Percentiles rank a stretch among this genome's conserved stretches.
Evolutionary conservation across 1,140 invertebrate genomes (phyloP).

Genomic region (Zaprionus inermis): DNA sequence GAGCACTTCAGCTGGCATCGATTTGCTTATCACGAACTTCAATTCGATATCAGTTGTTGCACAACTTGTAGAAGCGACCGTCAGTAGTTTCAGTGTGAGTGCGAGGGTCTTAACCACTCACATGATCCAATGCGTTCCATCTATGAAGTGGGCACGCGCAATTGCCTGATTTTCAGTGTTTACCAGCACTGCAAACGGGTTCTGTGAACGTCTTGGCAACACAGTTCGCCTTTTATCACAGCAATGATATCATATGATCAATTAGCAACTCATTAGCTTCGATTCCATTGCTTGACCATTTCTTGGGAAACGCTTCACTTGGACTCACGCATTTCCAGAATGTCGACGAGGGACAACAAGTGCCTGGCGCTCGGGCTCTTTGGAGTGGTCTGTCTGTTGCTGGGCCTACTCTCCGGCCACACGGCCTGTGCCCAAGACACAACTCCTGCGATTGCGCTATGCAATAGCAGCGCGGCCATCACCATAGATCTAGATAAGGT

Average conservation of each 20-base stretch:
- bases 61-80: constrained; percentile 30
- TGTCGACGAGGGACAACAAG: constrained; percentile 23
- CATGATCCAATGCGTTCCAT: background rate
- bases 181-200: constrained; percentile 32
- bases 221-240: constrained; percentile 33
- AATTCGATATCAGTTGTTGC: constrained; percentile 33
- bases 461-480: constrained; percentile 20
- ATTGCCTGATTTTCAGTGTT: background rate
- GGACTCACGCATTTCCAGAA: constrained; percentile 41
- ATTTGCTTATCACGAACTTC: constrained; percentile 32
- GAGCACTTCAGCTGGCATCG: constrained; percentile 54
- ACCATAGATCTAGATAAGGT: constrained; percentile 48
- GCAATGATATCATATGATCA: constrained; percentile 63
- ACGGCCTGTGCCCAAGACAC: constrained; percentile 22
- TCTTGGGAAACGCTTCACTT: constrained; percentile 23
- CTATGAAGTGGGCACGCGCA: constrained; percentile 4
- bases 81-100: background rate
- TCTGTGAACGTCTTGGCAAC: background rate
- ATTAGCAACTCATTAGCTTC: constrained; percentile 43
- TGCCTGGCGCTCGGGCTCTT: constrained; percentile 13
- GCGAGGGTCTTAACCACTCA: constrained; percentile 30
- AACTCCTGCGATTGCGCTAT: background rate
- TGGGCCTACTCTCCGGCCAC: constrained; percentile 26
- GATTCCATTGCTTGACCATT: constrained; percentile 1
- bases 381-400: constrained; percentile 29